Percentiles rank a stretch among this genome's conserved stretches.
phyloP scores from a whole-genome alignment of 1,140 invertebrate genomes.

The Trypoxylus dichotomus region DNA sequence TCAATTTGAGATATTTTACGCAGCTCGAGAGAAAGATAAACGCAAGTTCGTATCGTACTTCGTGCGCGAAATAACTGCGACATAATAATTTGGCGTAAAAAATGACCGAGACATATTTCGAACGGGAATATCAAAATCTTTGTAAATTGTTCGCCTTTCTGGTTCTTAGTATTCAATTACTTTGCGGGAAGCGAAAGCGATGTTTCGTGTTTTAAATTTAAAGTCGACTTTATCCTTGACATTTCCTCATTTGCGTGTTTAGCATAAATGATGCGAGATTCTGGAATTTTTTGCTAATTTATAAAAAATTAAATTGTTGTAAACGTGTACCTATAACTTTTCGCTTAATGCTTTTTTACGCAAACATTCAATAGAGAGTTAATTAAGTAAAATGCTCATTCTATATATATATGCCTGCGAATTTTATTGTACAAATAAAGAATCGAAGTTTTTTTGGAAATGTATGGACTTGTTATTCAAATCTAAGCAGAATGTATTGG shows the following conservation, averaged over 20 bases:
- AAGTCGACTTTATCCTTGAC: not conserved
- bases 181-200: not conserved
- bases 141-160: not conserved
- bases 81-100: not conserved
- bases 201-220: not conserved
- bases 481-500: no score
- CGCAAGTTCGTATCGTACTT: not conserved
- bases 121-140: not conserved
- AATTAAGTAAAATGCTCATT: no score
- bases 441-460: no score
- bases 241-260: not conserved
- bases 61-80: not conserved
- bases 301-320: no score
- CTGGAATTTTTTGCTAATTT: no score
- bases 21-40: not conserved
- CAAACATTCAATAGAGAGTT: no score
- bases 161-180: not conserved
- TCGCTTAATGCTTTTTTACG: no score
- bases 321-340: no score
- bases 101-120: not conserved
- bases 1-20: constrained; percentile 18
- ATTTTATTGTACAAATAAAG: no score
- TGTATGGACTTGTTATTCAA: no score
- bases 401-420: no score
- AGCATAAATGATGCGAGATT: no score